phyloP scores from a whole-genome alignment of 2,797 vertebrate species.

The Thaleichthys pacificus region DNA sequence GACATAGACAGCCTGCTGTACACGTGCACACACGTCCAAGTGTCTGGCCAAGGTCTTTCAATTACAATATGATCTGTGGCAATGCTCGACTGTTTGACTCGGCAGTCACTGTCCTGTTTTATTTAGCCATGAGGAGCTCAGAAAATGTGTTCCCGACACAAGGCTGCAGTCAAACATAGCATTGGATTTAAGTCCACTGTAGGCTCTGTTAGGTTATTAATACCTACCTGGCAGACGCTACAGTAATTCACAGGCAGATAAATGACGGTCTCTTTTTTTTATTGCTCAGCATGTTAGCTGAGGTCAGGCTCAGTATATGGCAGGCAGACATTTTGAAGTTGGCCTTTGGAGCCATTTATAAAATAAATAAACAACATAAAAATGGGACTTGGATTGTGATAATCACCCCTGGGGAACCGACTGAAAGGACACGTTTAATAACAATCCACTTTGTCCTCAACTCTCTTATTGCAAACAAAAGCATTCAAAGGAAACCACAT shows the following conservation, averaged over 20 bases:
- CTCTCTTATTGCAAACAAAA: not conserved
- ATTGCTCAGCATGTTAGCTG: slow-evolving; percentile 16
- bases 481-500: not conserved
- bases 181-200: slow-evolving; percentile 39
- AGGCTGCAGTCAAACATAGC: slow-evolving; percentile 31
- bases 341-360: too few species aligned
- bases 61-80: slow-evolving; percentile 21
- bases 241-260: slow-evolving; percentile 18
- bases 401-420: too few species aligned
- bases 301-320: not conserved
- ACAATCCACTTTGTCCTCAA: too few species aligned
- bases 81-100: slow-evolving; percentile 16
- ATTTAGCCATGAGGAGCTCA: slow-evolving; percentile 48
- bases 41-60: slow-evolving; percentile 32
- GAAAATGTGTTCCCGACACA: not conserved
- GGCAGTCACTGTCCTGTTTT: slow-evolving; percentile 44
- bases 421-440: too few species aligned
- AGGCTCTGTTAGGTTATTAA: slow-evolving; percentile 30
- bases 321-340: too few species aligned
- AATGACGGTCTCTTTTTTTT: slow-evolving; percentile 8
- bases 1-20: not conserved
- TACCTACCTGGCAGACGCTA: slow-evolving; percentile 13
- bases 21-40: slow-evolving; percentile 13
- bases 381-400: too few species aligned
- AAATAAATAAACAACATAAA: too few species aligned